Evolutionary conservation across 2,888 invertebrate genomes (phyloP), one percentile per base, ranked within the genome.

Genomic region (Drosophila koepferae): DNA sequence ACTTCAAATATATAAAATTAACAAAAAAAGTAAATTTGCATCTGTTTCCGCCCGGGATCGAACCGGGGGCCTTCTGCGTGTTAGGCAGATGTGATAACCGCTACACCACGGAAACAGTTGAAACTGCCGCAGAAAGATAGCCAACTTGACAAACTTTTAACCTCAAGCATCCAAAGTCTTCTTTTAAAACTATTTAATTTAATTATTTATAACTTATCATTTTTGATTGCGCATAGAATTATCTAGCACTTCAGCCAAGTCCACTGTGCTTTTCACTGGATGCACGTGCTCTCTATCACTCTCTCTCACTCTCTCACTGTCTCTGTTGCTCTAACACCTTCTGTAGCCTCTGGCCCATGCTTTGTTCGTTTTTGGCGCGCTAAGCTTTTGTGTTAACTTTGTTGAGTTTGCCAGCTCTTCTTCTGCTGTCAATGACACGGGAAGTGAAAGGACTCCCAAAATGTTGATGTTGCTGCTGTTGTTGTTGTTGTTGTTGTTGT

Each of bases 11-110:
- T n/a, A 36, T n/a, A 20, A 9, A 54, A 46, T 48, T 1, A 48
- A 16, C 7, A 64, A 69, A 68, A 68, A 20, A 1, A 4, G 0
- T 8, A 1, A 7, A 0, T 8, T n/a, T 7, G 0, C 0, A n/a
- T 18, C 63, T 77, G 77, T 77, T 77, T 77, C 77, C 77, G 92
- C 92, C 92, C 92, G 92, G 92, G 92, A 91, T 92, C 92, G 92
- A 92, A 92, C 92, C 92, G 92, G 92, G 92, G 92, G 92, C 92
- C 92, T 92, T 92, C 92, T 91, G 92, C 92, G 92, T 92, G 92
- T 92, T 91, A 92, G 92, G 92, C 92, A 91, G 92, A 92, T 91
- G 92, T 92, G 92, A 92, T 92, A 92, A 92, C 90, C 93, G 82
- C 91, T 93, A 91, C 92, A 93, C 92, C 90, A 91, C 92, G 86